Evolutionary conservation across 2,113 vertebrate species (phyloP).

Genomic region (Irena cyanogastra): DNA sequence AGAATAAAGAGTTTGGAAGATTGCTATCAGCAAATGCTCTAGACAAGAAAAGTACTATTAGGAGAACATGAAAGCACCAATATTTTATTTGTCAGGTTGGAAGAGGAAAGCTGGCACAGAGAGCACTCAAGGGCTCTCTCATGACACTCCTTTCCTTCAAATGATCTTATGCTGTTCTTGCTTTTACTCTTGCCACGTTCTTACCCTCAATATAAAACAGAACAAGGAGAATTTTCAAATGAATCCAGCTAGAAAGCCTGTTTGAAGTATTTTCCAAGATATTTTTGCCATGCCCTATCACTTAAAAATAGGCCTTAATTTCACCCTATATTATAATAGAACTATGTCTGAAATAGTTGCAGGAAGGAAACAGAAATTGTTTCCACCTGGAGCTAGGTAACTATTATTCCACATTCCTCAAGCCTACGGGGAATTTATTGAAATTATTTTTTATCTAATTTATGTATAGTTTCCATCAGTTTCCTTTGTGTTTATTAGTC

Average conservation of each 20-base stretch:
- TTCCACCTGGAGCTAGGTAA: background rate
- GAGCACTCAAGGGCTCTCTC: background rate
- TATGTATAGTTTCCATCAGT: background rate
- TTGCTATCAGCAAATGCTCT: background rate
- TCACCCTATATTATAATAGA: background rate
- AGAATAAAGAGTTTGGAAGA: background rate
- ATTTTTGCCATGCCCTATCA: background rate
- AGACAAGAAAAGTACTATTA: background rate
- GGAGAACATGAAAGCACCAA: background rate
- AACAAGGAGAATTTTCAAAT: background rate
- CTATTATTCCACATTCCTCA: background rate
- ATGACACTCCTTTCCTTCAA: background rate
- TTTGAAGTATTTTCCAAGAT: background rate
- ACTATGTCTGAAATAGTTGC: background rate
- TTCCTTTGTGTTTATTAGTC: background rate
- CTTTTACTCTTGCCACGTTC: background rate
- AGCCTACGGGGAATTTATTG: background rate
- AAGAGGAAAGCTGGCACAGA: background rate
- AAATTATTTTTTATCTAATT: background rate
- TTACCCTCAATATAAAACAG: background rate
- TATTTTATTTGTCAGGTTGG: background rate
- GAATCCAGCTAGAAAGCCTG: background rate
- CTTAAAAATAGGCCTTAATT: background rate
- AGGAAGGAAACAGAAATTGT: background rate
- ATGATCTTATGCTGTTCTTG: background rate